These are phyloP conservation scores for Euplexia lucipara DNA, from an alignment of 2,888 invertebrate species.

Conservation along the genomic window DNA sequence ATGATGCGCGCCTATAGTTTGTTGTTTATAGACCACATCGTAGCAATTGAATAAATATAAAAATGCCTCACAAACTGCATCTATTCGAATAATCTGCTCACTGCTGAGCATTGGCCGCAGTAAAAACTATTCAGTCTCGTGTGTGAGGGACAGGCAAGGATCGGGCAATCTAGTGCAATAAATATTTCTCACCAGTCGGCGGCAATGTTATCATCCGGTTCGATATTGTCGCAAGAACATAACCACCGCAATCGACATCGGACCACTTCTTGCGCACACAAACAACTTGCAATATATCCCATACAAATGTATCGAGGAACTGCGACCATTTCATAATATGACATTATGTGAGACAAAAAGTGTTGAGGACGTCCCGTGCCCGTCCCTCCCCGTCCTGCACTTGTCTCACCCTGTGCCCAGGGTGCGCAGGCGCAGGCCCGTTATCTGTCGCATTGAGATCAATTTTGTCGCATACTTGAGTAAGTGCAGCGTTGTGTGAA, in stretches of 20 bases:
- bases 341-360: conserved; percentile 42
- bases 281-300: conserved; percentile 30
- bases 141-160: neutral
- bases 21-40: conserved; percentile 1
- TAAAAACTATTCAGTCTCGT: conserved; percentile 2
- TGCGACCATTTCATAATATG: conserved; percentile 57
- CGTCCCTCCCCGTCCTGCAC: neutral
- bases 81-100: conserved; percentile 4
- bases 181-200: conserved; percentile 16
- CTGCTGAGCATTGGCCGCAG: neutral
- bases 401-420: neutral
- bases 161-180: conserved; percentile 17
- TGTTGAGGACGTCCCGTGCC: conserved; percentile 43
- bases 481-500: conserved; percentile 17
- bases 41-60: conserved; percentile 3
- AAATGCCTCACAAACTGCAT: neutral
- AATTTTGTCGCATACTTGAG: conserved; percentile 33
- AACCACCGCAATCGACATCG: conserved; percentile 16
- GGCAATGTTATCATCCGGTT: conserved; percentile 33
- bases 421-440: conserved; percentile 20
- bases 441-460: conserved; percentile 29
- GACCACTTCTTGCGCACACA: conserved; percentile 35
- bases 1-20: neutral
- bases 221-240: conserved; percentile 37
- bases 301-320: conserved; percentile 57